phyloP scores from a whole-genome alignment of 2,797 vertebrate genomes.

The Epinephelus malabaricus region DNA sequence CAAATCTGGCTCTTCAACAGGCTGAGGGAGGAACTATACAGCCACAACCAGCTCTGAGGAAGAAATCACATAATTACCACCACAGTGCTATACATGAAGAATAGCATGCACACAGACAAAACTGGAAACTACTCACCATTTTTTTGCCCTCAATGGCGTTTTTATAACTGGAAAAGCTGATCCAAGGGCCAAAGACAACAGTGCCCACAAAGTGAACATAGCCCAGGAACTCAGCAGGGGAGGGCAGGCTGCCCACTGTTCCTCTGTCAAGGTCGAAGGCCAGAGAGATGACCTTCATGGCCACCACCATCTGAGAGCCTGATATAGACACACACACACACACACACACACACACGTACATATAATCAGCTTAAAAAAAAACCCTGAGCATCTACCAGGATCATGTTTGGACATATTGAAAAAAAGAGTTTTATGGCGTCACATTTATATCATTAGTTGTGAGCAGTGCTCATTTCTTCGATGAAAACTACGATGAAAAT shows the following conservation, averaged over 20 bases:
- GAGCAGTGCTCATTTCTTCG: too few relatives aligned
- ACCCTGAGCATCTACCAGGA: neutral
- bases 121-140: constrained; percentile 83
- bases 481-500: too few relatives aligned
- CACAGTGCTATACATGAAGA: accelerated
- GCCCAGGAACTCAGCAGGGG: constrained; percentile 91
- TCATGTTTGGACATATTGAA: too few relatives aligned
- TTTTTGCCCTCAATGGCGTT: constrained; percentile 84
- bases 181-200: constrained; percentile 94
- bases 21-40: constrained; percentile 83
- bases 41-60: constrained; percentile 88
- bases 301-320: constrained; percentile 96
- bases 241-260: constrained; percentile 77
- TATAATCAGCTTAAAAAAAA: neutral
- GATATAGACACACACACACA: constrained; percentile 5
- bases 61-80: constrained; percentile 21
- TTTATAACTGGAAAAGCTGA: constrained; percentile 90
- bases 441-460: too few relatives aligned
- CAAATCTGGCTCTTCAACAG: constrained; percentile 89
- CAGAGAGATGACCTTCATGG: constrained; percentile 94
- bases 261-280: constrained; percentile 93
- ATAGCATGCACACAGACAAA: neutral
- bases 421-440: too few relatives aligned
- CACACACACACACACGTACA: neutral
- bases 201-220: constrained; percentile 94